Base-by-base conservation (phyloP, 2,888 invertebrate genomes). In the Kryphioiulus occultus region DNA sequence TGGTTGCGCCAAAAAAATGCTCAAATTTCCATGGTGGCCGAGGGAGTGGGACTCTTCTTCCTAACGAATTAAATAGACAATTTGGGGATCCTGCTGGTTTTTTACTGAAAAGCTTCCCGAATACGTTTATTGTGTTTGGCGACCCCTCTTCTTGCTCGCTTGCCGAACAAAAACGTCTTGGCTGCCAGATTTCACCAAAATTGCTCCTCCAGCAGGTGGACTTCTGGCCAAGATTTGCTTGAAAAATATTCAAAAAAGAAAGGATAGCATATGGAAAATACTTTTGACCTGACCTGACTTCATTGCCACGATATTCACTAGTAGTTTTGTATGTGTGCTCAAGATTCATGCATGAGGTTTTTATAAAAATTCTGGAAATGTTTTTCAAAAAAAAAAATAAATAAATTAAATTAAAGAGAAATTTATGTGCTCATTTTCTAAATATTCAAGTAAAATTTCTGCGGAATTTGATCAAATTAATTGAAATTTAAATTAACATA, bases 101-200 rank as follows among this genome's bases (percentile, higher is more conserved):
- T 59, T 59, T 59, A 59, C 53, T 59, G 53, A 59, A n/a, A n/a
- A 59, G 53, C n/a, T 59, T 59, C 53, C 53, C 53, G 53, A 59
- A 59, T 59, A n/a, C 53, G 53, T 59, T 59, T 59, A 59, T 59
- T 59, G 53, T 59, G 53, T 59, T 59, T 44, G 9, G 53, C 53
- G 19, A n/a, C 53, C 53, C 53, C 53, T 59, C 53, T 59, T 59
- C 53, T 59, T 12, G 53, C n/a, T 59, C n/a, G 19, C 53, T 59
- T n/a, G 53, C n/a, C 53, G 53, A 59, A 59, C 53, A 59, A 59
- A 59, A 59, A 59, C 53, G n/a, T 19, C 53, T 59, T 59, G 53
- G n/a, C 53, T 59, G 35, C 3, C 35, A 17, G 17, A n/a, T 59
- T 59, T 59, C 53, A 17, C n/a, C n/a, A 59, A 59, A 59, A n/a